Conservation (phyloP, 2,113 vertebrate species). For the Struthidea cinerea region DNA sequence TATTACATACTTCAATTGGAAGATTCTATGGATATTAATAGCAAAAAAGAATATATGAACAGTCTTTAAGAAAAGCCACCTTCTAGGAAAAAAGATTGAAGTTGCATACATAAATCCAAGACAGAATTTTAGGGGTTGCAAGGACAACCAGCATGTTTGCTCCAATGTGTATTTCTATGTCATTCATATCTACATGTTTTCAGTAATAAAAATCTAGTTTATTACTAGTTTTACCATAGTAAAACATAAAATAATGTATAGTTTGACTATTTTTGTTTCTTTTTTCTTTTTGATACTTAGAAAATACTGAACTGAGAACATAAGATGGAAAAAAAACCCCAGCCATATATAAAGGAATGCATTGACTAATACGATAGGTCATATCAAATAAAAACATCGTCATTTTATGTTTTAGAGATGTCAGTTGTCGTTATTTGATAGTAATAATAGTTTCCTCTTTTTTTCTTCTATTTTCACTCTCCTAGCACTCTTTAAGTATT, state of each 20-base stretch:
- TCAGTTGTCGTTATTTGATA: not conserved
- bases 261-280: not conserved
- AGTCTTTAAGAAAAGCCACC: not conserved
- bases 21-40: not conserved
- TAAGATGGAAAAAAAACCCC: fast-evolving
- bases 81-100: not conserved
- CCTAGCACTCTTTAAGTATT: not conserved
- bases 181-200: not conserved
- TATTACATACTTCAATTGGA: not conserved
- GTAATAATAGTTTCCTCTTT: not conserved
- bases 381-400: not conserved
- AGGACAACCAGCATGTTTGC: not conserved
- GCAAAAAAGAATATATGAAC: not conserved
- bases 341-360: not conserved
- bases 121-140: not conserved
- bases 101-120: not conserved
- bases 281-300: not conserved
- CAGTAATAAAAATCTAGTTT: not conserved
- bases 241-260: not conserved
- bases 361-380: not conserved
- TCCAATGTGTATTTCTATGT: not conserved
- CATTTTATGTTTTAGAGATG: not conserved
- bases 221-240: not conserved
- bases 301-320: not conserved
- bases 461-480: not conserved